phyloP scores from a whole-genome alignment of 2,113 vertebrate species.

The Lagenorhynchus albirostris region DNA sequence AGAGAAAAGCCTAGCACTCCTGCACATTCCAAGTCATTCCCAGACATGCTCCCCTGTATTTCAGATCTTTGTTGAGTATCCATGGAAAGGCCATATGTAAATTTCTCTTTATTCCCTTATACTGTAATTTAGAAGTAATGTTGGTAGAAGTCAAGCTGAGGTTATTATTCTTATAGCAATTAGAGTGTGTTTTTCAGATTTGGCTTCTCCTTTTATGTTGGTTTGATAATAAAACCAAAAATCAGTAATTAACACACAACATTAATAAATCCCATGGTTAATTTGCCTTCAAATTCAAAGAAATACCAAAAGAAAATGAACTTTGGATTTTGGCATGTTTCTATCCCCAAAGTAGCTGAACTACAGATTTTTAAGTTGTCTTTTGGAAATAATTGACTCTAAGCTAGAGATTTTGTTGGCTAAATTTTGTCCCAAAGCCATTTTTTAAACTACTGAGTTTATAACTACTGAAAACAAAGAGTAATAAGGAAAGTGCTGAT shows the following conservation, averaged over 20 bases:
- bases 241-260: conserved; percentile 38
- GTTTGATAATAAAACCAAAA: conserved; percentile 54
- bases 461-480: conserved; percentile 50
- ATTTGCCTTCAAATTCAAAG: conserved; percentile 49
- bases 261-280: conserved; percentile 42
- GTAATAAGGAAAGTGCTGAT: background rate
- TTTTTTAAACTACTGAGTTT: conserved; percentile 44
- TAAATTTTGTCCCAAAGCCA: conserved; percentile 52
- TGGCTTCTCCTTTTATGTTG: conserved; percentile 25
- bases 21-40: background rate
- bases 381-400: conserved; percentile 68
- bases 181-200: background rate
- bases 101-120: background rate
- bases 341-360: conserved; percentile 54
- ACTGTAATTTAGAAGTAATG: background rate
- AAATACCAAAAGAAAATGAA: conserved; percentile 40
- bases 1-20: background rate
- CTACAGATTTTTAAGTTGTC: conserved; percentile 44
- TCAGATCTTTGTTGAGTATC: background rate
- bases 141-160: background rate
- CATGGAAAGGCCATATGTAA: background rate
- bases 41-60: background rate
- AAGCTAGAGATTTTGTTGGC: conserved; percentile 56
- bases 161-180: background rate
- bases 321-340: conserved; percentile 47